These are phyloP conservation scores for Vanessa cardui DNA, from an alignment of 2,888 invertebrate genomes.

Conservation along the genomic window DNA sequence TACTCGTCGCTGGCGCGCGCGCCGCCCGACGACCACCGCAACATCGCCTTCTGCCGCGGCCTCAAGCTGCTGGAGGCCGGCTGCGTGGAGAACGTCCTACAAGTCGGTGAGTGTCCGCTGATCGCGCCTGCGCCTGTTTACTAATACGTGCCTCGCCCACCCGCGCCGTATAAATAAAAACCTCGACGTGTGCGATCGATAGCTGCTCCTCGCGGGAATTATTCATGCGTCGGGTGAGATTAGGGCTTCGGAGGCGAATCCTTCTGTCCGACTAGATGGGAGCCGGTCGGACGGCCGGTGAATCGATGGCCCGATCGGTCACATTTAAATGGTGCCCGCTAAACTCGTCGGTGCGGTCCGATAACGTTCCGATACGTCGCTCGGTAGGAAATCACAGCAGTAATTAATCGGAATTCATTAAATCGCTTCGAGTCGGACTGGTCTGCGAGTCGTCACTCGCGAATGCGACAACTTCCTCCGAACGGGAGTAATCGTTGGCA, in stretches of 20 bases:
- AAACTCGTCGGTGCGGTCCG: constrained; percentile 42
- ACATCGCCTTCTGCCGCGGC: constrained; percentile 93
- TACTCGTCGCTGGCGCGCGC: constrained; percentile 89
- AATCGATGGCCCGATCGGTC: constrained; percentile 60
- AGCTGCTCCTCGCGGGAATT: constrained; percentile 81
- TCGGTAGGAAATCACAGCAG: constrained; percentile 53
- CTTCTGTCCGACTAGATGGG: constrained; percentile 28
- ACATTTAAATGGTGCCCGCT: constrained; percentile 32
- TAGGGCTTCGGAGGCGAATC: constrained; percentile 57
- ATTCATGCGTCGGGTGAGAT: constrained; percentile 80
- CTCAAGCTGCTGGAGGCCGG: constrained; percentile 91
- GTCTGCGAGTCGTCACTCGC: constrained; percentile 23
- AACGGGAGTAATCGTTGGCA: constrained; percentile 53
- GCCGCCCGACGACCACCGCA: constrained; percentile 87
- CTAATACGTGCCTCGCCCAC: constrained; percentile 83
- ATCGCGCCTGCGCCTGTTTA: constrained; percentile 82
- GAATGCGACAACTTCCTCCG: constrained; percentile 48
- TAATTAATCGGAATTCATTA: constrained; percentile 58
- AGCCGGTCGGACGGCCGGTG: constrained; percentile 46
- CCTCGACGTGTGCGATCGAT: constrained; percentile 83
- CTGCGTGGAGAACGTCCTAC: constrained; percentile 92
- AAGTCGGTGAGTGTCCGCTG: constrained; percentile 90
- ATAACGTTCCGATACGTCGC: constrained; percentile 34
- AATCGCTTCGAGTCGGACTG: constrained; percentile 32
- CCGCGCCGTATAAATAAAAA: constrained; percentile 82